These are phyloP conservation scores for Bathynomus jamesi DNA, from an alignment of 1,140 invertebrate genomes.

Conservation along the genomic window DNA sequence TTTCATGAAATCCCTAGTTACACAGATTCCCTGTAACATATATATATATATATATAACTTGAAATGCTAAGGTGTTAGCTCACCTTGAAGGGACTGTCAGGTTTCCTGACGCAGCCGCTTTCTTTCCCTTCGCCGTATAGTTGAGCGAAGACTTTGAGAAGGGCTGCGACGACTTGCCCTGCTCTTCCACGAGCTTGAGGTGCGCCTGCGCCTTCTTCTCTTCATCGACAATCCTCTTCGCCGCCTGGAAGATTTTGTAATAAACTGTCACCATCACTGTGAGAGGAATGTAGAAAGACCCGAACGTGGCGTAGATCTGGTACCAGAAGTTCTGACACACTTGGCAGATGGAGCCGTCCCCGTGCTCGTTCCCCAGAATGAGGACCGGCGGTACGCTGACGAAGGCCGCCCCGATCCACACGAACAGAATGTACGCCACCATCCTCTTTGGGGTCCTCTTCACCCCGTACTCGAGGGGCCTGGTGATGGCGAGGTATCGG, in stretches of 20 bases:
- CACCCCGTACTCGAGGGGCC: slow-evolving; percentile 65
- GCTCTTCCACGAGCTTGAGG: slow-evolving; percentile 21
- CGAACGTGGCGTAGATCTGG: slow-evolving; percentile 87
- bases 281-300: slow-evolving; percentile 92
- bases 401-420: slow-evolving; percentile 80
- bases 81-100: neutral
- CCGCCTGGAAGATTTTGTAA: slow-evolving; percentile 86
- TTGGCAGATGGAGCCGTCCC: slow-evolving; percentile 59
- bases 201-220: slow-evolving; percentile 37
- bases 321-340: slow-evolving; percentile 85
- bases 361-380: slow-evolving; percentile 78
- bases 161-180: slow-evolving; percentile 6
- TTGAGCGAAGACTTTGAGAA: slow-evolving; percentile 10
- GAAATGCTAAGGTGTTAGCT: too few species aligned
- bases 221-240: slow-evolving; percentile 67
- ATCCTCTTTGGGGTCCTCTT: slow-evolving; percentile 88
- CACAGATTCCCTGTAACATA: too few species aligned
- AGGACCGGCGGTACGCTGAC: slow-evolving; percentile 80
- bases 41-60: neutral
- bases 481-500: slow-evolving; percentile 53
- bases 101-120: neutral
- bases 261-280: slow-evolving; percentile 93
- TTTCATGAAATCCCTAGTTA: too few species aligned
- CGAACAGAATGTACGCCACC: slow-evolving; percentile 76
- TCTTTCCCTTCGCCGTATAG: slow-evolving; percentile 8